Conservation (phyloP, 2,888 invertebrate genomes). For the Mimachlamys varia region DNA sequence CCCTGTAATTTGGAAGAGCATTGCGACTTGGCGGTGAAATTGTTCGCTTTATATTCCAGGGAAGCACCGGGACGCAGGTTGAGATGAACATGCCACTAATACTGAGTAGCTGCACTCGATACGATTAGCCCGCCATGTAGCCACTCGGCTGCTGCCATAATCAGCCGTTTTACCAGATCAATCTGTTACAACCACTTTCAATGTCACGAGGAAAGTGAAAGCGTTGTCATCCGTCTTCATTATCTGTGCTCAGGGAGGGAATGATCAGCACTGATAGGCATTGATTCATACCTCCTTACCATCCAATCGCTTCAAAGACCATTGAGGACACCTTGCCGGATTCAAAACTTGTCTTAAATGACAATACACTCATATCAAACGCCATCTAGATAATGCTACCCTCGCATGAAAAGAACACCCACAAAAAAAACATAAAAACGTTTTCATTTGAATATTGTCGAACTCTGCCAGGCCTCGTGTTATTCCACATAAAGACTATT, state of each 20-base stretch:
- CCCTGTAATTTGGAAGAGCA: conserved; percentile 16
- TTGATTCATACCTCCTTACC: conserved; percentile 26
- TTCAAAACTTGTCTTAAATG: conserved; percentile 30
- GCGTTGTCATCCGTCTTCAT: conserved; percentile 29
- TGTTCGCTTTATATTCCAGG: conserved; percentile 3
- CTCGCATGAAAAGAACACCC: neutral
- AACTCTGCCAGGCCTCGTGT: neutral
- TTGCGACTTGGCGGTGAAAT: conserved; percentile 1
- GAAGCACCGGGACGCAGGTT: neutral
- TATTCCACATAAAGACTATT: neutral
- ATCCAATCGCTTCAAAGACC: neutral
- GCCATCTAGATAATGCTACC: neutral
- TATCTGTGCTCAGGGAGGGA: conserved; percentile 19
- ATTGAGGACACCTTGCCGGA: neutral
- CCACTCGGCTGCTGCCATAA: conserved; percentile 22
- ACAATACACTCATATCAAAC: conserved; percentile 17
- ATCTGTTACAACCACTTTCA: conserved; percentile 30
- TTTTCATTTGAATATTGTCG: neutral
- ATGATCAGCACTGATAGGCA: neutral
- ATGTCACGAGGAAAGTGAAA: conserved; percentile 27
- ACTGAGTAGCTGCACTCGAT: neutral
- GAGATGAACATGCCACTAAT: neutral
- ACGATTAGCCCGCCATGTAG: conserved; percentile 28
- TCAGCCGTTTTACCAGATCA: conserved; percentile 26
- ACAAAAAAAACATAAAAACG: neutral